Base-by-base conservation (phyloP, 2,797 vertebrate species). In the Lates japonicus region DNA sequence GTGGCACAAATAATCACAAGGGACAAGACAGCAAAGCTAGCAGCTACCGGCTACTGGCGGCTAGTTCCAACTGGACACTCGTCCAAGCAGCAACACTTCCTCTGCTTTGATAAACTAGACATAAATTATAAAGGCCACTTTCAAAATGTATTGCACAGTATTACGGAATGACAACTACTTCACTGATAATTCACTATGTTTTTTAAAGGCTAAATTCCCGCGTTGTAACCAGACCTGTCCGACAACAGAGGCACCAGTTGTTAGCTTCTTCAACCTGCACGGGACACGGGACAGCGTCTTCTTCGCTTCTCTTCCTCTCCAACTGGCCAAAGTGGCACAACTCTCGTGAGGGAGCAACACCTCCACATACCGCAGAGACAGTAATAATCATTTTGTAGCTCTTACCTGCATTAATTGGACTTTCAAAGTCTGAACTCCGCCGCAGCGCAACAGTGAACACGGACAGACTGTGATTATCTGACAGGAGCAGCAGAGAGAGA, bases 321-420 rank as follows among this genome's bases (percentile, higher is more conserved):
- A n/a, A 7, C 8, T 0, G 68, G 16, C 31, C 48, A 41, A 54
- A 81, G 61, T 83, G n/a, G n/a, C 44, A 71, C 64, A 33, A 35
- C 3, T 48, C 3, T 46, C 42, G 33, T 2, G 48, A 78, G 1
- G 35, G 31, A 80, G 52, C 59, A 62, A 19, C 80, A 57, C 41
- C 57, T 84, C 16, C 51, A 31, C 65, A 48, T 4, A 1, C 37
- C 10, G 5, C 69, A 2, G 8, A 0, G 0, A 35, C 33, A 37
- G 7, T 54, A 29, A 41, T 22, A 14, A 1, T 44, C 1, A 12
- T 4, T 31, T 74, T 69, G 88, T 77, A 13, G 16, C 69, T 19
- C 92, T 88, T 61, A 92, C 94, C 93, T 94, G 92, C 94, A 94
- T 94, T 44, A 78, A 88, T 4, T 52, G 48, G 52, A 84, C 72